Evolutionary conservation across 2,888 invertebrate species (phyloP).

Genomic region (Agrotis segetum): DNA sequence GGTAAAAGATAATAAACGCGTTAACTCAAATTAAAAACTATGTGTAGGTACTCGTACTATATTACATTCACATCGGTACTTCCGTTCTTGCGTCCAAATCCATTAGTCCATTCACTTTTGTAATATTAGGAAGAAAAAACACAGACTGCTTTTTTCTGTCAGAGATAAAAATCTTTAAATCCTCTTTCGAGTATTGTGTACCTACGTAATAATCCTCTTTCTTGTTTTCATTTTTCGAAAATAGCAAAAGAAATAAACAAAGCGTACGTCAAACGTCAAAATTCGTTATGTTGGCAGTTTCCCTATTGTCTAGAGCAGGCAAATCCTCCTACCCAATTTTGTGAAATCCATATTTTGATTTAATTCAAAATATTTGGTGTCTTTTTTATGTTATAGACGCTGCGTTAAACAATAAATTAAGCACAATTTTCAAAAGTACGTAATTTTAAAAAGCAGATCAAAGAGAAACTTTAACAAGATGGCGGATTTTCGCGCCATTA

Average conservation of each 20-base stretch:
- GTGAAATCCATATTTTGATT: not conserved
- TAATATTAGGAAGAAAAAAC: too few relatives aligned
- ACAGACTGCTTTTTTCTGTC: too few relatives aligned
- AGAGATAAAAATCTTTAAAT: not conserved
- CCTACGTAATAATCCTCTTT: not conserved
- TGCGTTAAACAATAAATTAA: constrained; percentile 18
- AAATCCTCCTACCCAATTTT: constrained; percentile 2
- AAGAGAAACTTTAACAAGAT: constrained; percentile 46
- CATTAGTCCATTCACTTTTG: too few relatives aligned
- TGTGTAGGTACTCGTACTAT: too few relatives aligned
- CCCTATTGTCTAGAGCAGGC: not conserved
- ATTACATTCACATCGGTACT: too few relatives aligned
- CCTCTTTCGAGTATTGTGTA: not conserved
- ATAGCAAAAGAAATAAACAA: not conserved
- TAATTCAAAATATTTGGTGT: not conserved
- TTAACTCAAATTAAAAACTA: too few relatives aligned
- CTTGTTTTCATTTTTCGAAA: not conserved
- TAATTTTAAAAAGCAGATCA: constrained; percentile 17
- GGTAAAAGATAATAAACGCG: too few relatives aligned
- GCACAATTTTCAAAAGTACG: constrained; percentile 22
- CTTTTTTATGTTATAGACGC: not conserved
- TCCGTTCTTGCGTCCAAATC: too few relatives aligned
- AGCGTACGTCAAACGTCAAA: constrained; percentile 19
- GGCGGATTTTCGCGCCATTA: constrained; percentile 46
- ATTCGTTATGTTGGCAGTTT: constrained; percentile 9